Evolutionary conservation across 2,113 vertebrate species (phyloP).

Genomic region (Corvus moneduloides): DNA sequence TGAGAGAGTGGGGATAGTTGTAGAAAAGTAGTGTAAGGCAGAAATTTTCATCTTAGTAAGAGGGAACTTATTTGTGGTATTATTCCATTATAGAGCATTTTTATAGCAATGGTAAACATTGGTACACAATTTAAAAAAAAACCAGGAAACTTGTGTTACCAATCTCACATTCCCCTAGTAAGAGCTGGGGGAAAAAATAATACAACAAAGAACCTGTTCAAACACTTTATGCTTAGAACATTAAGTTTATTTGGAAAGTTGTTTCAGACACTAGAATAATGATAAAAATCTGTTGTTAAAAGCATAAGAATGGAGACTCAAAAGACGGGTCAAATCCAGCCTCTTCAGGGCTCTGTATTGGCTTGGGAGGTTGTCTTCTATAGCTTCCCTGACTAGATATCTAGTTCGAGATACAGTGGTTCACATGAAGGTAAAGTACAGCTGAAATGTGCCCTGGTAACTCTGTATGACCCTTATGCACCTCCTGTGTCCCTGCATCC

Average conservation of each 20-base stretch:
- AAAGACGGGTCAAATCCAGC: neutral
- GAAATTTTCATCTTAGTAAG: neutral
- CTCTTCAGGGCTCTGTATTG: neutral
- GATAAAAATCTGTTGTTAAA: neutral
- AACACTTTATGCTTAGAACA: neutral
- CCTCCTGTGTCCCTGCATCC: neutral
- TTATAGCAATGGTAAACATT: neutral
- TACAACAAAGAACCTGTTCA: neutral
- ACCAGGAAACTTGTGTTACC: neutral
- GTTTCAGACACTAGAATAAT: neutral
- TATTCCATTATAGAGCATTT: neutral
- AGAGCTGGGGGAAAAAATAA: neutral
- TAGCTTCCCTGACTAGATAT: neutral
- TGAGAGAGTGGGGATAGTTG: accelerated
- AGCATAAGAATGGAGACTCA: neutral
- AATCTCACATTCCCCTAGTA: neutral
- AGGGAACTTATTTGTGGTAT: neutral
- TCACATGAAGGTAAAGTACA: neutral
- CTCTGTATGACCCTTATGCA: neutral
- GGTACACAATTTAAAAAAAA: accelerated
- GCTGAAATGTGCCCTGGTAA: neutral
- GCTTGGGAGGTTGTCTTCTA: neutral
- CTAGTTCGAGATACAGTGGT: neutral
- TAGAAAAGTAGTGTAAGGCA: neutral
- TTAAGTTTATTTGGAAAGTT: neutral